Evolutionary conservation across 1,140 invertebrate genomes (phyloP).

Genomic region (Drosophila sturtevanti): DNA sequence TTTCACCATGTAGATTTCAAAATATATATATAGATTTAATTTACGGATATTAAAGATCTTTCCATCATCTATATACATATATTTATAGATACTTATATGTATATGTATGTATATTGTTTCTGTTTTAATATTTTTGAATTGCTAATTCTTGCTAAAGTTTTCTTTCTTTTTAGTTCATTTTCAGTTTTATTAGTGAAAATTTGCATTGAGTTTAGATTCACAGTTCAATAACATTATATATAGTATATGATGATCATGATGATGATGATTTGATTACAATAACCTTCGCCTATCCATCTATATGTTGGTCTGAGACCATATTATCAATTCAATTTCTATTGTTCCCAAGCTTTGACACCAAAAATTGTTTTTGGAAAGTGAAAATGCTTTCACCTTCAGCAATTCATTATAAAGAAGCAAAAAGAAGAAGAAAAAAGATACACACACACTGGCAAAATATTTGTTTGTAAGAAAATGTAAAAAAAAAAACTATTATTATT

Average conservation of each 20-base stretch:
- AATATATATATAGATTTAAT: no score
- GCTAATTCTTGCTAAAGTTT: no score
- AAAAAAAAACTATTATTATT: constrained; percentile 35
- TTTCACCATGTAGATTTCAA: no score
- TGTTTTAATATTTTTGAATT: no score
- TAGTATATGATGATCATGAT: neutral
- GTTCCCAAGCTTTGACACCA: constrained; percentile 75
- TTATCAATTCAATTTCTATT: constrained; percentile 56
- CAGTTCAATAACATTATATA: constrained; percentile 16
- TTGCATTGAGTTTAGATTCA: neutral
- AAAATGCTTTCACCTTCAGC: constrained; percentile 81
- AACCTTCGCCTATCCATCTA: constrained; percentile 7
- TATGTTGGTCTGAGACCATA: constrained; percentile 19
- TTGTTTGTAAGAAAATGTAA: constrained; percentile 38
- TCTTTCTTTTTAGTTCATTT: no score
- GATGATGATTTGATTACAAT: constrained; percentile 23
- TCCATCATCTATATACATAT: no score
- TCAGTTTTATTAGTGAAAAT: neutral
- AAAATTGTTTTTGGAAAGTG: constrained; percentile 77
- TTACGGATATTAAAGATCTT: no score
- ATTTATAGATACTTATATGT: no score
- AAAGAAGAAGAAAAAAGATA: constrained; percentile 33
- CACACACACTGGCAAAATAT: constrained; percentile 24
- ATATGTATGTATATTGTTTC: no score
- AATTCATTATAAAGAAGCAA: constrained; percentile 48